These are phyloP conservation scores for Empis stercorea DNA, from an alignment of 2,888 invertebrate genomes.

Conservation along the genomic window DNA sequence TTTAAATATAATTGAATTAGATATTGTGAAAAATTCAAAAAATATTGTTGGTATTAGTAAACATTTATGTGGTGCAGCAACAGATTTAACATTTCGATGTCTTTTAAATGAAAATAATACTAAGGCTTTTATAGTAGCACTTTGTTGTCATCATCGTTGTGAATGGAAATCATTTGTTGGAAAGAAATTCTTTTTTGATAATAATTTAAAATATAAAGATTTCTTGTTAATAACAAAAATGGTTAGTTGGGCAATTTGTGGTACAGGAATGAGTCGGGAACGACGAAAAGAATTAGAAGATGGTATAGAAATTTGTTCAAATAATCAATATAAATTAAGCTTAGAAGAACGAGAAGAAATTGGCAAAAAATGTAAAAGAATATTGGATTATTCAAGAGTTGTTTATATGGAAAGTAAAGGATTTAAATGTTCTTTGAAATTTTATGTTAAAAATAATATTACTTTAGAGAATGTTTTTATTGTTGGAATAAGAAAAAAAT, in stretches of 20 bases:
- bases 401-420: constrained; percentile 45
- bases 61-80: constrained; percentile 81
- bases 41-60: constrained; percentile 68
- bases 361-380: constrained; percentile 60
- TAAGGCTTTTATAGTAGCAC: constrained; percentile 58
- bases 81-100: constrained; percentile 65
- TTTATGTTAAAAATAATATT: constrained; percentile 49
- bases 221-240: constrained; percentile 66
- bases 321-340: constrained; percentile 20
- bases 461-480: constrained; percentile 73
- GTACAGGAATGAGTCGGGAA: constrained; percentile 48
- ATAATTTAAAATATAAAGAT: constrained; percentile 46
- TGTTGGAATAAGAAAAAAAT: constrained; percentile 35
- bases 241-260: constrained; percentile 85
- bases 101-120: constrained; percentile 36
- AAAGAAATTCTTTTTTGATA: constrained; percentile 43
- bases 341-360: constrained; percentile 44
- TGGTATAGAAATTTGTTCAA: constrained; percentile 4
- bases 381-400: constrained; percentile 66
- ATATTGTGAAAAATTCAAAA: constrained; percentile 30
- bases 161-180: constrained; percentile 57
- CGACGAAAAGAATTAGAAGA: constrained; percentile 24
- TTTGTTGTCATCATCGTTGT: constrained; percentile 87
- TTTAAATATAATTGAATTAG: constrained; percentile 47
- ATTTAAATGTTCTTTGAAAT: constrained; percentile 47